Conservation (phyloP, 2,797 vertebrate genomes). For the Erithacus rubecula region DNA sequence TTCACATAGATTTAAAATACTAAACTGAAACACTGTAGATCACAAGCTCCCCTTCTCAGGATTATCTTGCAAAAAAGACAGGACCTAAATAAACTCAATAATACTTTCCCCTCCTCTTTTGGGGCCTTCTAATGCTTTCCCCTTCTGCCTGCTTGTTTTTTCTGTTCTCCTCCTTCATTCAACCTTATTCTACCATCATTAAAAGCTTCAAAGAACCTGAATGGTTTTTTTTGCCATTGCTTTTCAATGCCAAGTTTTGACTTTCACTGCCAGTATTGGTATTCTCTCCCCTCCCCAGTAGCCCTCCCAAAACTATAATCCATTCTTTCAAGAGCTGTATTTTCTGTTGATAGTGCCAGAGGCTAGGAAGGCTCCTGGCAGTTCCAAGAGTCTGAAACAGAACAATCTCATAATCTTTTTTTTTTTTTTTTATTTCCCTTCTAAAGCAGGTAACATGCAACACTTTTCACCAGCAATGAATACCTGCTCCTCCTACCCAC, state of each 20-base stretch:
- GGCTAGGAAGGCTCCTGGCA: conserved; percentile 45
- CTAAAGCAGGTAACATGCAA: neutral
- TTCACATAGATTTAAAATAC: neutral
- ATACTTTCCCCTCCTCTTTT: neutral
- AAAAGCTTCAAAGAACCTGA: neutral
- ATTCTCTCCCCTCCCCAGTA: neutral
- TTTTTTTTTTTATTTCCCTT: neutral
- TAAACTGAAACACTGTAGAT: neutral
- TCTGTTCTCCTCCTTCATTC: neutral
- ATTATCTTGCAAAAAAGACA: neutral
- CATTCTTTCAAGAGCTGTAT: conserved; percentile 1
- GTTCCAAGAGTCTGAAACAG: neutral
- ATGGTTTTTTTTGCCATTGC: neutral
- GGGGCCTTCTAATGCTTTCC: neutral
- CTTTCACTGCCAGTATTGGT: neutral
- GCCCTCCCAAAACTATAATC: neutral
- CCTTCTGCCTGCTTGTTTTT: neutral
- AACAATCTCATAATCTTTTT: neutral
- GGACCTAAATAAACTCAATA: neutral
- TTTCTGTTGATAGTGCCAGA: conserved; percentile 35
- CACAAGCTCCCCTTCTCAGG: neutral
- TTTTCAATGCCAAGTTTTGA: neutral
- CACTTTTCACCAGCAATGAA: neutral
- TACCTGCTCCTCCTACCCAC: neutral
- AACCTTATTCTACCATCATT: neutral